These are phyloP conservation scores for Polypterus bichir DNA, from an alignment of 2,113 vertebrate genomes.

Conservation along the genomic window DNA sequence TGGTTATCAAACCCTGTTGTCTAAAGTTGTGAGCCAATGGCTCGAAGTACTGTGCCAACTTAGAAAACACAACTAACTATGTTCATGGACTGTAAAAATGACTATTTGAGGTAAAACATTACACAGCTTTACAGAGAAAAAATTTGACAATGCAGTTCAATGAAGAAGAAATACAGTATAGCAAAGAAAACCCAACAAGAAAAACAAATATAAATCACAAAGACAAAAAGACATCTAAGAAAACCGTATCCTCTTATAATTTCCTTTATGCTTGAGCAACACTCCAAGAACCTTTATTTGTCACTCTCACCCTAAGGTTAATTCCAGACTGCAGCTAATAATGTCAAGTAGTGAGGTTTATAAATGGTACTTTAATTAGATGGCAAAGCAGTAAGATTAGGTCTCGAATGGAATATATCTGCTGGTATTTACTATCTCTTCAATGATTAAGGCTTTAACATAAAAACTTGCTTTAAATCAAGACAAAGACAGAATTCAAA, in stretches of 20 bases:
- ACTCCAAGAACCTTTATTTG: neutral
- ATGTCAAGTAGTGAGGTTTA: constrained; percentile 1
- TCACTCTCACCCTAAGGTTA: neutral
- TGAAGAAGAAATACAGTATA: too few species aligned
- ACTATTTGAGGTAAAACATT: too few species aligned
- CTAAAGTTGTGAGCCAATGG: too few species aligned
- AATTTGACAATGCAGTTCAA: too few species aligned
- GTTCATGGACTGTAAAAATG: too few species aligned
- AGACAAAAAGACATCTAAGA: neutral
- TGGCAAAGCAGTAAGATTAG: fast-evolving
- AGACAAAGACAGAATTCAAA: too few species aligned
- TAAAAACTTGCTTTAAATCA: too few species aligned
- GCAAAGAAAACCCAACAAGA: constrained; percentile 11
- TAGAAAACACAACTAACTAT: too few species aligned
- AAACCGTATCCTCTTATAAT: constrained; percentile 13
- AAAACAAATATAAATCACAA: constrained; percentile 27
- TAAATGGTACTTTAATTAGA: neutral
- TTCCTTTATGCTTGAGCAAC: neutral
- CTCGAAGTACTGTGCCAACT: too few species aligned
- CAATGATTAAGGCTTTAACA: too few species aligned
- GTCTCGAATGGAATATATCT: neutral
- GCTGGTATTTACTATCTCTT: neutral
- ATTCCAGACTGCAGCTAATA: neutral
- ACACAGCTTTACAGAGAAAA: too few species aligned
- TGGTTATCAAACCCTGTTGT: too few species aligned